Conservation (phyloP, 2,797 vertebrate species). For the Gymnocypris eckloni region DNA sequence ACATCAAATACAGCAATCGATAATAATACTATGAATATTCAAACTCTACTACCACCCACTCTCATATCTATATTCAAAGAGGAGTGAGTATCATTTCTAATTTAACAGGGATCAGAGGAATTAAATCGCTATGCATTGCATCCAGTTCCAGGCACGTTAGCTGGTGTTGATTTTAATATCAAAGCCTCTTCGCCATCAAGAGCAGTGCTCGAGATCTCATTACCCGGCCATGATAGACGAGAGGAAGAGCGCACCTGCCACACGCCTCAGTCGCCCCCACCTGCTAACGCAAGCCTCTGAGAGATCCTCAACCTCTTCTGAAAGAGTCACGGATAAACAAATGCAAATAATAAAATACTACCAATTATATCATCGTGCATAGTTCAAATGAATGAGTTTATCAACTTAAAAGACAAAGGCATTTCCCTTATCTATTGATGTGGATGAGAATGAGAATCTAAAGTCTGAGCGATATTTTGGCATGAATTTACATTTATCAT, state of each 20-base stretch:
- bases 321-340: neutral
- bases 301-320: neutral
- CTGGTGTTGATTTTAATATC: conserved; percentile 61
- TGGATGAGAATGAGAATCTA: neutral
- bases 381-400: neutral
- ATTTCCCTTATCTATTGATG: neutral
- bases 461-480: neutral
- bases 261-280: conserved; percentile 34
- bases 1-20: conserved; percentile 29
- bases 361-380: neutral
- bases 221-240: conserved; percentile 38
- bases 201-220: conserved; percentile 60
- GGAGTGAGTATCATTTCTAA: conserved; percentile 31
- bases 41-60: conserved; percentile 41
- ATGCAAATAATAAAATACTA: neutral
- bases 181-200: conserved; percentile 51
- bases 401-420: neutral
- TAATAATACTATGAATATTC: conserved; percentile 40
- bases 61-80: conserved; percentile 43
- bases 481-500: no score
- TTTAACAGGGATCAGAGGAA: conserved; percentile 50
- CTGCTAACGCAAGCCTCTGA: conserved; percentile 12
- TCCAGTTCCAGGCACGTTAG: conserved; percentile 51
- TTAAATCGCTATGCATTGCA: conserved; percentile 39
- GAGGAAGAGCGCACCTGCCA: conserved; percentile 54